A percentile compares a stretch with the other conserved stretches of the same genome.
Conservation (phyloP, 2,888 invertebrate genomes). For the Philhelius pedissequus region DNA sequence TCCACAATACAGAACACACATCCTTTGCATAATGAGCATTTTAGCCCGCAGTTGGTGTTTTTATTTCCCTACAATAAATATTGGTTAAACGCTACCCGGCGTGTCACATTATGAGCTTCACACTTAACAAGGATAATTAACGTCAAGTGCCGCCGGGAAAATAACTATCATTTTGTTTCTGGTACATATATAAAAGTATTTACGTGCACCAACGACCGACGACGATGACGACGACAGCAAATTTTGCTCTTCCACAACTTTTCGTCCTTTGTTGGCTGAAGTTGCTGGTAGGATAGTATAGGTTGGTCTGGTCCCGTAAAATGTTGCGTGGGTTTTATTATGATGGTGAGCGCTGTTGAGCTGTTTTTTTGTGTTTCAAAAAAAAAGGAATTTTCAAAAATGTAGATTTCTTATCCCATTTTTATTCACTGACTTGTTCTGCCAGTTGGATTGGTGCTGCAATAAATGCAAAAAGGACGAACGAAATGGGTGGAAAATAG, state of each 20-base stretch:
- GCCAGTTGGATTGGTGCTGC: neutral
- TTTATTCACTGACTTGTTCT: neutral
- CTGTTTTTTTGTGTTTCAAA: neutral
- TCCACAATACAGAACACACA: neutral
- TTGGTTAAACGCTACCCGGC: conserved; percentile 56
- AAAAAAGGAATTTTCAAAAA: neutral
- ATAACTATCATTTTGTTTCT: conserved; percentile 34
- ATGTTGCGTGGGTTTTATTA: neutral
- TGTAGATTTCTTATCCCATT: neutral
- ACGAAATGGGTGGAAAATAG: neutral
- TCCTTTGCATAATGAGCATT: conserved; percentile 24
- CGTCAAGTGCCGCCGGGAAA: conserved; percentile 62
- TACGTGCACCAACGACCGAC: neutral
- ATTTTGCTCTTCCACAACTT: conserved; percentile 31
- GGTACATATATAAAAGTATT: neutral
- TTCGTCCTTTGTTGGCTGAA: neutral
- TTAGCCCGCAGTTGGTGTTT: conserved; percentile 59
- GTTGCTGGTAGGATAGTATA: neutral
- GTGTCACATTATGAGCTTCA: conserved; percentile 67
- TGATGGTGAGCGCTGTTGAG: neutral
- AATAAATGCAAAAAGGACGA: neutral
- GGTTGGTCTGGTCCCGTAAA: neutral
- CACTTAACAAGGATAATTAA: conserved; percentile 65
- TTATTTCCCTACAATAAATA: conserved; percentile 63
- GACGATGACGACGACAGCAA: conserved; percentile 32